phyloP scores from a whole-genome alignment of 2,113 vertebrate species.

The Elanus axillaris region DNA sequence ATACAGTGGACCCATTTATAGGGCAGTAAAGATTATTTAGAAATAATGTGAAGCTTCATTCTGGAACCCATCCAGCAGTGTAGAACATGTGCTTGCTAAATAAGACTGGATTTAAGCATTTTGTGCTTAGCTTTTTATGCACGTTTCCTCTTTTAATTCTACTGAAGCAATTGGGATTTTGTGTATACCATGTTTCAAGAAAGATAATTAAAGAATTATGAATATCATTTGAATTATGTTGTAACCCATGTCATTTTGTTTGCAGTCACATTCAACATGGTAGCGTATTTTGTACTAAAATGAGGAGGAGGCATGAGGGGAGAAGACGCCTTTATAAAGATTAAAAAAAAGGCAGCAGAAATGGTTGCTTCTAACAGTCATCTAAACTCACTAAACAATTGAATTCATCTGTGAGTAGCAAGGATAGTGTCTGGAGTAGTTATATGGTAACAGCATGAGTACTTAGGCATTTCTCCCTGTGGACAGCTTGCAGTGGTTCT shows the following conservation, averaged over 20 bases:
- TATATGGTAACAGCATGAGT: background rate
- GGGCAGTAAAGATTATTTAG: background rate
- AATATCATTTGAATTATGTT: background rate
- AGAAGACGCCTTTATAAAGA: slow-evolving; percentile 14
- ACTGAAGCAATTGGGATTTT: background rate
- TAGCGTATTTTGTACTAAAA: background rate
- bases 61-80: background rate
- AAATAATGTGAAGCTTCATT: background rate
- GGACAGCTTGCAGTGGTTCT: background rate
- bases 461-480: background rate
- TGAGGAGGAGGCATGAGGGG: background rate
- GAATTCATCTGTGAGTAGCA: background rate
- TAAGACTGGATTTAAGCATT: background rate
- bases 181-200: background rate
- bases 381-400: background rate
- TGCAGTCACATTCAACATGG: background rate
- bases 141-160: background rate
- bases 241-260: background rate
- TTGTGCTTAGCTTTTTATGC: background rate
- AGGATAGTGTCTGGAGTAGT: background rate
- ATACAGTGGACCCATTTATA: background rate
- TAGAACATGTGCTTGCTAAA: background rate
- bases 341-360: background rate
- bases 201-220: background rate
- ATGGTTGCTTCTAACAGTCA: background rate